Base-by-base conservation (phyloP, 1,140 invertebrate genomes). In the Bombus fervidus region DNA sequence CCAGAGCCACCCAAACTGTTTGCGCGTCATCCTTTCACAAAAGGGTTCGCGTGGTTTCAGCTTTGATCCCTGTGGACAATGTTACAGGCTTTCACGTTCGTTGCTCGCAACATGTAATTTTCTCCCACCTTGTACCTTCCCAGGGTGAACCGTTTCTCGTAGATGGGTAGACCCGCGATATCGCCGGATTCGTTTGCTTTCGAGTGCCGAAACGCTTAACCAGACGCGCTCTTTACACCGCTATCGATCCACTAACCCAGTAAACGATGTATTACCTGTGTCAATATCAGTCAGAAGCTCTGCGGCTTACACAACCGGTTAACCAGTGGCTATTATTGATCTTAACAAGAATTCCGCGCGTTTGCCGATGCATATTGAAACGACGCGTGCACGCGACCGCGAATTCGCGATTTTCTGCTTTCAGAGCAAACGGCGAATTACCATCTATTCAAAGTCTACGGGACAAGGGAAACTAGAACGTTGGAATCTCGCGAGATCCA, bases 31-130 rank as follows among this genome's bases (percentile, higher is more conserved):
- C 28, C 25, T 37, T 53, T n/a, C 66, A 53, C 77, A 80, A 83
- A 64, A 76, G 64, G 76, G 71, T 77, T 82, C 59, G 47, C 68
- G 66, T 62, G 88, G 89, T 87, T 90, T 90, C 81, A 90, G 31
- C 89, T 90, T 72, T 90, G 87, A 88, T 90, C 89, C 86, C 68
- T 64, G 83, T 88, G 89, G 88, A 90, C 89, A 90, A 90, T 86
- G 89, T 86, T 90, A 83, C 80, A 72, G 76, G 89, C 79, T 90
- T 79, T 72, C 85, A 90, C 77, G 86, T 82, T 90, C 82, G 80
- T 90, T 85, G 62, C 89, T 69, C 88, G 89, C 86, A 90, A 90
- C 88, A 81, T 83, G 89, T 90, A 90, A 90, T 90, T 90, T 79
- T 74, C 78, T 57, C 34, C 59, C 59, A 37, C 68, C 47, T 2